Evolutionary conservation across 2,888 invertebrate species (phyloP).

Genomic region (Dorcus hopei): DNA sequence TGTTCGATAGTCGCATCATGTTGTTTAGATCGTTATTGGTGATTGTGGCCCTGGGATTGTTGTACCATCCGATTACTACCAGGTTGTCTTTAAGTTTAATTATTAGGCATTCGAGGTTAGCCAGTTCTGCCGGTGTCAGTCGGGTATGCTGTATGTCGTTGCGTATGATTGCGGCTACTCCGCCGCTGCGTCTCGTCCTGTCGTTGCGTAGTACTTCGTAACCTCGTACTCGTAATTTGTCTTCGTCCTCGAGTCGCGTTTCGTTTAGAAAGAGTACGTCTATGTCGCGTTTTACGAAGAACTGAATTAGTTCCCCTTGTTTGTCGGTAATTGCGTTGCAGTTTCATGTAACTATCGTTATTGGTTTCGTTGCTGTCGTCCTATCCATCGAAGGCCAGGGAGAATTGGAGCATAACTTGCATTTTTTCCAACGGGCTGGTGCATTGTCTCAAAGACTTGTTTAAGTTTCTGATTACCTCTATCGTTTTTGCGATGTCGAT

Average conservation of each 20-base stretch:
- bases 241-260: constrained; percentile 7
- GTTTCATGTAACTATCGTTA: constrained; percentile 13
- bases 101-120: constrained; percentile 11
- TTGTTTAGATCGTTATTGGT: constrained; percentile 9
- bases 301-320: constrained; percentile 11
- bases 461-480: background rate
- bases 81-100: constrained; percentile 12
- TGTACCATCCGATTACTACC: constrained; percentile 9
- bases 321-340: constrained; percentile 18
- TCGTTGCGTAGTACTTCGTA: background rate
- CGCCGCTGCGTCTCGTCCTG: background rate
- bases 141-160: background rate
- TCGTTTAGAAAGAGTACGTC: constrained; percentile 20
- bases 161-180: background rate
- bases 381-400: background rate
- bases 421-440: background rate
- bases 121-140: background rate
- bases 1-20: background rate
- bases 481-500: background rate
- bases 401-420: background rate
- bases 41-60: constrained; percentile 8
- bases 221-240: constrained; percentile 4
- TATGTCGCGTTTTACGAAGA: constrained; percentile 11
- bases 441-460: background rate
- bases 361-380: background rate